Percentiles rank a stretch among this genome's conserved stretches.
Conservation (phyloP, 2,113 vertebrate species). For the Anhinga anhinga region DNA sequence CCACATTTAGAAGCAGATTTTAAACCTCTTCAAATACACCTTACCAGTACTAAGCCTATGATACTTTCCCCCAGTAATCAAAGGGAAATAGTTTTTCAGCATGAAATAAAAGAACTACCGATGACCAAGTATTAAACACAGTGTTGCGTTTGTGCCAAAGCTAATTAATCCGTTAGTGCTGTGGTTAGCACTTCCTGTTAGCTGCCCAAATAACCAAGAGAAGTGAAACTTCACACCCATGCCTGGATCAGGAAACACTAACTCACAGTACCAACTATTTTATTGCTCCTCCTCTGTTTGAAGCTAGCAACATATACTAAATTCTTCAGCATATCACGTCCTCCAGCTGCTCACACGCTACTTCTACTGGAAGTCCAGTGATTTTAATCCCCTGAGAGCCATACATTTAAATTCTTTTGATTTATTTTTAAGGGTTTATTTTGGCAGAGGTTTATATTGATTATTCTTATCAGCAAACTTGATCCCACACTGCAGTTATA, state of each 20-base stretch:
- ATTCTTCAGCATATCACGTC: not conserved
- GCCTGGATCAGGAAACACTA: not conserved
- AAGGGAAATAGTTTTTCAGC: not conserved
- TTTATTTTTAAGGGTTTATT: not conserved
- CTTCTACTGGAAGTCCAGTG: not conserved
- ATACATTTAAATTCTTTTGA: not conserved
- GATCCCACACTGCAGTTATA: not conserved
- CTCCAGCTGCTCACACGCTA: not conserved
- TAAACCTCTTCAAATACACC: not conserved
- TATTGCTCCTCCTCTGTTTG: not conserved
- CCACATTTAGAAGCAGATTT: not conserved
- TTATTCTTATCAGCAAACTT: not conserved
- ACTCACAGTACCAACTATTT: not conserved
- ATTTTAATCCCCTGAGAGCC: not conserved
- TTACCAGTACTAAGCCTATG: not conserved
- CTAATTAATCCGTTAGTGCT: conserved; percentile 6
- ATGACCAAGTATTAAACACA: not conserved
- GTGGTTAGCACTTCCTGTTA: conserved; percentile 36
- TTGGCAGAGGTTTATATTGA: not conserved
- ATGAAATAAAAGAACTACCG: not conserved
- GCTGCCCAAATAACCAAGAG: conserved; percentile 24
- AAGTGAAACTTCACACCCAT: conserved; percentile 45
- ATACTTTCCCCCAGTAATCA: not conserved
- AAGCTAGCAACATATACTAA: not conserved
- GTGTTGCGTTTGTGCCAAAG: not conserved